Evolutionary conservation across 2,113 vertebrate species (phyloP).

Genomic region (Puntigrus tetrazona): DNA sequence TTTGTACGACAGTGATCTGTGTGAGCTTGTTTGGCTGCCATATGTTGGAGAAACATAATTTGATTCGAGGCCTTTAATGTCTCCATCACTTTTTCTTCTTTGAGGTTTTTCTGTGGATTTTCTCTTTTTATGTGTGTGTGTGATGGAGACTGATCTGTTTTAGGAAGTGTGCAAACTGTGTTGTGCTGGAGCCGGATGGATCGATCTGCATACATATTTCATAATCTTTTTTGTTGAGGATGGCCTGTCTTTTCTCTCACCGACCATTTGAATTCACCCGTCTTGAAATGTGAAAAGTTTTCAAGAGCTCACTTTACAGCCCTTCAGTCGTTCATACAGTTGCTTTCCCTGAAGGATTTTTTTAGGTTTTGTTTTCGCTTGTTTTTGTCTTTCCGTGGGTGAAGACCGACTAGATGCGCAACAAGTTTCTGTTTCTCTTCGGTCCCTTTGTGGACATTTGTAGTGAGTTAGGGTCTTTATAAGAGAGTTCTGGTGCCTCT

Average conservation of each 20-base stretch:
- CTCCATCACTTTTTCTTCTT: conserved; percentile 21
- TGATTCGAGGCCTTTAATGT: not conserved
- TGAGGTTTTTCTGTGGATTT: conserved; percentile 36
- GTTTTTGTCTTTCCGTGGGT: not conserved
- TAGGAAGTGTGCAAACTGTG: conserved; percentile 26
- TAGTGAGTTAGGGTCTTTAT: not conserved
- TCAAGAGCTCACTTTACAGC: not conserved
- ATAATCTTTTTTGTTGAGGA: conserved; percentile 32
- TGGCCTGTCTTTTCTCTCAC: conserved; percentile 51
- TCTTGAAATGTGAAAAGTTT: not conserved
- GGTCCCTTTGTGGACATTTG: not conserved
- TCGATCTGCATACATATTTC: conserved; percentile 54
- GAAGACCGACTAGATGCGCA: not conserved
- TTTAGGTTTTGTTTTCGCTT: not conserved
- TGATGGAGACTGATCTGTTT: conserved; percentile 32
- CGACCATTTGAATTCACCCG: conserved; percentile 7
- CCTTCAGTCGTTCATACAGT: not conserved
- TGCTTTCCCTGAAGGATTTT: not conserved
- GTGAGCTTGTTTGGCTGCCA: not conserved
- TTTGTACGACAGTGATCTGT: conserved; percentile 16
- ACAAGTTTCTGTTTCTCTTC: not conserved
- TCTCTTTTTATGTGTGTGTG: not conserved
- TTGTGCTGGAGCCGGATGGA: conserved; percentile 38
- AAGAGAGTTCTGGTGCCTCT: not conserved
- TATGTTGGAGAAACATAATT: not conserved